These are phyloP conservation scores for Todiramphus saurophagus DNA, from an alignment of 2,113 vertebrate genomes.

Conservation along the genomic window DNA sequence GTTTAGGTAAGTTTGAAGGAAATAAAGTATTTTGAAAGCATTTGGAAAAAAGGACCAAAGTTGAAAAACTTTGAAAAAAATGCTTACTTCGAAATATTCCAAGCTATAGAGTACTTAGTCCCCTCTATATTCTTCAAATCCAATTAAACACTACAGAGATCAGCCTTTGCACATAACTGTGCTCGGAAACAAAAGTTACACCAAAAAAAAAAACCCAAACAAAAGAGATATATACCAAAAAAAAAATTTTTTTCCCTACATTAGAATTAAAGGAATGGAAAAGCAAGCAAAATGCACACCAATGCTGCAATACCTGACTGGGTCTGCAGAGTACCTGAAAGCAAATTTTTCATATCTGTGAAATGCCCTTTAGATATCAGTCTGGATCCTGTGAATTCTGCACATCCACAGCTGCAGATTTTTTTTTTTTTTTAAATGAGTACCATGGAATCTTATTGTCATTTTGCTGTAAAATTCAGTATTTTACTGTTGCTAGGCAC, in stretches of 20 bases:
- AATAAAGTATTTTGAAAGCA: not conserved
- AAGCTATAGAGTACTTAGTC: not conserved
- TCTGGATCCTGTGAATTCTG: conserved; percentile 1
- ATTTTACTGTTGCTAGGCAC: conserved; percentile 56
- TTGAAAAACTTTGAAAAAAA: not conserved
- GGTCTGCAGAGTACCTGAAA: conserved; percentile 14
- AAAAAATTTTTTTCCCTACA: not conserved
- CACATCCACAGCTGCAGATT: not conserved
- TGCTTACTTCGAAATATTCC: not conserved
- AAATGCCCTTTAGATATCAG: not conserved
- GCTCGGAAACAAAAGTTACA: not conserved
- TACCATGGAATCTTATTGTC: not conserved
- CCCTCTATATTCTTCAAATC: not conserved
- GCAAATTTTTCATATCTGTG: not conserved
- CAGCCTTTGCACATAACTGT: not conserved
- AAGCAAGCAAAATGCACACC: not conserved
- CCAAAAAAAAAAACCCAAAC: not conserved
- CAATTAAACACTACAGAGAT: not conserved
- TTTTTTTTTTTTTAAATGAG: not conserved
- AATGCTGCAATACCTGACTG: not conserved
- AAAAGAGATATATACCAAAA: not conserved
- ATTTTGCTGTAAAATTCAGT: conserved; percentile 34
- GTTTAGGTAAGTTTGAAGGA: not conserved
- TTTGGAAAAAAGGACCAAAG: not conserved
- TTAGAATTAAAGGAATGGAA: not conserved